phyloP scores from a whole-genome alignment of 2,888 invertebrate genomes.

The Caenorhabditis imperialis region DNA sequence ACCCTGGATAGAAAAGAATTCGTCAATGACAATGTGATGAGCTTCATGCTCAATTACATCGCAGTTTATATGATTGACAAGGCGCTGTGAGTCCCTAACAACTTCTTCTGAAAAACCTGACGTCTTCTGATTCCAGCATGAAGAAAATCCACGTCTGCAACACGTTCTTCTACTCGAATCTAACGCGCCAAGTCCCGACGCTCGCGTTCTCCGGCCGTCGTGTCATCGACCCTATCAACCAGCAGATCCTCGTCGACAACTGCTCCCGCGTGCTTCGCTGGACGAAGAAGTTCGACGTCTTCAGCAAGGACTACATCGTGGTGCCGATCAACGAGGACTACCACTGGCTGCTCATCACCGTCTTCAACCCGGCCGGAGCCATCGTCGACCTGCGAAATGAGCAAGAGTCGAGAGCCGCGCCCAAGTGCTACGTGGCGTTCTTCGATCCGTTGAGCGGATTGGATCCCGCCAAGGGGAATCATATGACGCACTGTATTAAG shows the following conservation, averaged over 20 bases:
- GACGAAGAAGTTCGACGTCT: conserved; percentile 96
- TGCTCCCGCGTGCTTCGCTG: conserved; percentile 88
- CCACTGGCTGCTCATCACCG: conserved; percentile 85
- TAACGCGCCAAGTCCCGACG: background rate
- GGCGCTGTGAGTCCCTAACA: conserved; percentile 1
- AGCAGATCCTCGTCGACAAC: background rate
- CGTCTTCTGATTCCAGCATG: conserved; percentile 12
- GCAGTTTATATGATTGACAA: conserved; percentile 5
- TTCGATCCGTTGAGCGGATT: conserved; percentile 44
- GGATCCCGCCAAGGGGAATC: conserved; percentile 21
- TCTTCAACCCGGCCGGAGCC: conserved; percentile 88
- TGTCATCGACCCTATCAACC: background rate
- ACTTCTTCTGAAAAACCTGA: background rate
- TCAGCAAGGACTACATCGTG: conserved; percentile 94
- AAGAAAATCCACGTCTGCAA: conserved; percentile 4
- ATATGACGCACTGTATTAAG: conserved; percentile 21
- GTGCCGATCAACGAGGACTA: conserved; percentile 97
- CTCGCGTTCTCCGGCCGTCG: conserved; percentile 11
- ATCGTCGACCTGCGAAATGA: conserved; percentile 86
- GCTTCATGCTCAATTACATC: conserved; percentile 29
- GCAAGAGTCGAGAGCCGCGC: conserved; percentile 75
- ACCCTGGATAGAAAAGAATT: conserved; percentile 48
- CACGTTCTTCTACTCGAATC: conserved; percentile 32
- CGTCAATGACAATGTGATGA: conserved; percentile 35
- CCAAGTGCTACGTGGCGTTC: conserved; percentile 35